A percentile compares a stretch with the other conserved stretches of the same genome.
Evolutionary conservation across 2,888 invertebrate species (phyloP).

Genomic region (Crocallis elinguaria): DNA sequence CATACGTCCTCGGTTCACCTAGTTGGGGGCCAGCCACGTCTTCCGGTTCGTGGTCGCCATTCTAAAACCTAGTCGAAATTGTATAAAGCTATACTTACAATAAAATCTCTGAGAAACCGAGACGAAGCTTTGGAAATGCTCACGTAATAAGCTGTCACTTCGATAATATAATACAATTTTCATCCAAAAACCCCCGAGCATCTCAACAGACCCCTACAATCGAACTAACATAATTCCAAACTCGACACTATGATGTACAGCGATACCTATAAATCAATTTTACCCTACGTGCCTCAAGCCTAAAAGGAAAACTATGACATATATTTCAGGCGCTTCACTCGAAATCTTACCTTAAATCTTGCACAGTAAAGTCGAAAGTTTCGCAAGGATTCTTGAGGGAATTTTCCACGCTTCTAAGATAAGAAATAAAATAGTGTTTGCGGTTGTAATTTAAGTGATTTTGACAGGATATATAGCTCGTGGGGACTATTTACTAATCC

Average conservation of each 20-base stretch:
- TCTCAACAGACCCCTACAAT: slow-evolving; percentile 17
- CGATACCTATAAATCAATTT: slow-evolving; percentile 67
- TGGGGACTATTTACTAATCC: slow-evolving; percentile 51
- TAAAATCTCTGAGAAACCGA: no score
- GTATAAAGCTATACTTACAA: no score
- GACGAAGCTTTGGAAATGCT: no score
- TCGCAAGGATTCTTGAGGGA: neutral
- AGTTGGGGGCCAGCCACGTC: no score
- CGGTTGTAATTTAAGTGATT: slow-evolving; percentile 67
- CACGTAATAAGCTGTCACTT: neutral
- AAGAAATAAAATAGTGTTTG: slow-evolving; percentile 64
- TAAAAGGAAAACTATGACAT: slow-evolving; percentile 36
- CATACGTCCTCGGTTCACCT: no score
- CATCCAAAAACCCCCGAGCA: neutral
- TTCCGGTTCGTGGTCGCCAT: no score
- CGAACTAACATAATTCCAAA: slow-evolving; percentile 42
- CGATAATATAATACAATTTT: neutral
- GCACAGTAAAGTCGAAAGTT: neutral
- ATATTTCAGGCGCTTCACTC: neutral
- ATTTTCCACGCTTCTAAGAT: slow-evolving; percentile 48
- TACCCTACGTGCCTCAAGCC: slow-evolving; percentile 41
- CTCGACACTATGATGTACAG: slow-evolving; percentile 51
- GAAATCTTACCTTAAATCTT: neutral
- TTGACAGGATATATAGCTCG: slow-evolving; percentile 55
- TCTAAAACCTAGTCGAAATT: no score